Evolutionary conservation across 2,797 vertebrate genomes (phyloP).

Genomic region (Schizopygopsis malacanthus): DNA sequence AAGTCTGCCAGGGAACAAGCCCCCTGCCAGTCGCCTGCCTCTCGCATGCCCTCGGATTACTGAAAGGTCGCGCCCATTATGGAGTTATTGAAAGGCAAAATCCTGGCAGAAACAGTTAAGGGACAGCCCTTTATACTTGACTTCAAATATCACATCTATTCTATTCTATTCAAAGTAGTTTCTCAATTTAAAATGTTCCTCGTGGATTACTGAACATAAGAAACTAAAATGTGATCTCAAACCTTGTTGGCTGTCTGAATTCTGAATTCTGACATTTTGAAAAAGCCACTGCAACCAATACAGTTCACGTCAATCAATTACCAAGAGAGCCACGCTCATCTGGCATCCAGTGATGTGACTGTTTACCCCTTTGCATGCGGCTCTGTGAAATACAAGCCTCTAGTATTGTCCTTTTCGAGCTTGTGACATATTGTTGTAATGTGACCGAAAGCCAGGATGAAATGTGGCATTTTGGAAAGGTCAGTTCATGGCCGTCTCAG

Average conservation of each 20-base stretch:
- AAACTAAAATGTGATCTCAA: conserved; percentile 2
- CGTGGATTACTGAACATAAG: background rate
- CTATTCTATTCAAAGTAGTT: background rate
- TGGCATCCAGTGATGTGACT: conserved; percentile 70
- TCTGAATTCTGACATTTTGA: conserved; percentile 34
- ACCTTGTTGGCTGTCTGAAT: conserved; percentile 16
- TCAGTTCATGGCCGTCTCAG: conserved; percentile 87
- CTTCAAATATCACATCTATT: conserved; percentile 10
- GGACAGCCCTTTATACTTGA: conserved; percentile 21
- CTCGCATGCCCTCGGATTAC: conserved; percentile 72
- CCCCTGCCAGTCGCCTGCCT: conserved; percentile 66
- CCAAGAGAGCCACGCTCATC: conserved; percentile 67
- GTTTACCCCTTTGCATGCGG: conserved; percentile 53
- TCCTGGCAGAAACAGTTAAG: conserved; percentile 45
- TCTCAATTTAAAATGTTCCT: background rate
- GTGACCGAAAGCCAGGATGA: conserved; percentile 95
- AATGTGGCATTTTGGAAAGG: conserved; percentile 99
- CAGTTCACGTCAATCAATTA: conserved; percentile 72
- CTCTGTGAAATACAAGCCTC: conserved; percentile 78
- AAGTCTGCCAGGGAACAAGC: conserved; percentile 75
- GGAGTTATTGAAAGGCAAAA: conserved; percentile 55
- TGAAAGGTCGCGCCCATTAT: conserved; percentile 76
- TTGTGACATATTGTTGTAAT: conserved; percentile 91
- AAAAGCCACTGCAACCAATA: conserved; percentile 54
- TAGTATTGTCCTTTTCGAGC: conserved; percentile 83